Percentiles rank a stretch among this genome's conserved stretches.
These are phyloP conservation scores for Luperina nickerlii DNA, from an alignment of 2,888 invertebrate species.

Conservation along the genomic window DNA sequence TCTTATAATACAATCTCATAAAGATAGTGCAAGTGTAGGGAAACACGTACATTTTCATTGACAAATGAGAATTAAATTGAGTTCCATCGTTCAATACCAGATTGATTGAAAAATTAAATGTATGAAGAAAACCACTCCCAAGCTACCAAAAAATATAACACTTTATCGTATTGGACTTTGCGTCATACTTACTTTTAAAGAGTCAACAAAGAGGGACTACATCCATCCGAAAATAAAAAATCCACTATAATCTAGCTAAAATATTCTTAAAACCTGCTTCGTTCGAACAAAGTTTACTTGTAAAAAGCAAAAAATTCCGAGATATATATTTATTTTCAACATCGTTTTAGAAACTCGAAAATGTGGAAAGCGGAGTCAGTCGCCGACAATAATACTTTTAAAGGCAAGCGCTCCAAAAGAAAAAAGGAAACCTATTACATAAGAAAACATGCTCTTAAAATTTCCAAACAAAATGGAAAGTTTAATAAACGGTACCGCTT, in stretches of 20 bases:
- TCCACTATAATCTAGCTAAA: conserved; percentile 17
- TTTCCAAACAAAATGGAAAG: conserved; percentile 60
- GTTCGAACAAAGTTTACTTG: conserved; percentile 41
- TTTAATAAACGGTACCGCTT: conserved; percentile 65
- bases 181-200: background rate
- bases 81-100: no score
- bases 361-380: conserved; percentile 54
- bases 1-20: background rate
- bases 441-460: conserved; percentile 52
- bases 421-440: conserved; percentile 53
- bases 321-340: conserved; percentile 47
- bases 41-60: background rate
- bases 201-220: background rate
- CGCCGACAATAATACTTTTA: conserved; percentile 57
- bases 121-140: background rate
- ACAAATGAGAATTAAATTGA: background rate
- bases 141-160: background rate
- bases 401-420: conserved; percentile 39
- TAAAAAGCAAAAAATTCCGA: conserved; percentile 31
- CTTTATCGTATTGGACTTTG: background rate
- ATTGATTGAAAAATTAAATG: no score
- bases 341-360: conserved; percentile 49
- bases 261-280: conserved; percentile 17
- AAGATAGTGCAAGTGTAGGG: no score
- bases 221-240: conserved; percentile 17